phyloP scores from a whole-genome alignment of 2,888 invertebrate species.

The Apotomis capreana region DNA sequence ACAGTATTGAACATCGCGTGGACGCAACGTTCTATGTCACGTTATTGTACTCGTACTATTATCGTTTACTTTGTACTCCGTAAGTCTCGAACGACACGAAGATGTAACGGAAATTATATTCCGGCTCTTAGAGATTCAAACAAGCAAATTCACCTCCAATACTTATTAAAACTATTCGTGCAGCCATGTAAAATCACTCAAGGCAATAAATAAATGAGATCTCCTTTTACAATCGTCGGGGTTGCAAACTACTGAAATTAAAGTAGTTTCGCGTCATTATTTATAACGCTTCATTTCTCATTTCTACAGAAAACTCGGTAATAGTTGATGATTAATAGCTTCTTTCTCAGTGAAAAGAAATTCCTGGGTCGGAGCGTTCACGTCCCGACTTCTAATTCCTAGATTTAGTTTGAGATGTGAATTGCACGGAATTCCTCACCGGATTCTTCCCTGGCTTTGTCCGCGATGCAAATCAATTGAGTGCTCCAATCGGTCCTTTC shows the following conservation, averaged over 20 bases:
- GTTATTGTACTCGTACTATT: too few relatives aligned
- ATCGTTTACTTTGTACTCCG: too few relatives aligned
- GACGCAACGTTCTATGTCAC: too few relatives aligned
- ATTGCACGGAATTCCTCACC: slow-evolving; percentile 63
- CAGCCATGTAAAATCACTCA: slow-evolving; percentile 19
- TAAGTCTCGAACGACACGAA: too few relatives aligned
- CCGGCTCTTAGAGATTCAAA: too few relatives aligned
- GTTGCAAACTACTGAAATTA: slow-evolving; percentile 41
- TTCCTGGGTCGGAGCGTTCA: slow-evolving; percentile 55
- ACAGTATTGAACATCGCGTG: too few relatives aligned
- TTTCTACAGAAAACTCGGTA: slow-evolving; percentile 39
- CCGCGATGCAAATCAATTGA: slow-evolving; percentile 75
- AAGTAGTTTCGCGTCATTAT: slow-evolving; percentile 39
- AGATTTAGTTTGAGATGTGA: slow-evolving; percentile 65
- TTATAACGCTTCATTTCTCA: slow-evolving; percentile 40
- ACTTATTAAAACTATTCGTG: slow-evolving; percentile 30
- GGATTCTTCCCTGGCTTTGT: slow-evolving; percentile 60
- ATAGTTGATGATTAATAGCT: slow-evolving; percentile 43
- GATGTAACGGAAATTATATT: too few relatives aligned
- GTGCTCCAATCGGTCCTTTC: slow-evolving; percentile 51
- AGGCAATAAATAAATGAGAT: slow-evolving; percentile 37
- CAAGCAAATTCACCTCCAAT: background rate
- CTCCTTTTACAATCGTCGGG: slow-evolving; percentile 38
- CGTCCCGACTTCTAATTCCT: slow-evolving; percentile 62
- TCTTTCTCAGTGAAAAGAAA: slow-evolving; percentile 55